Evolutionary conservation across 1,140 invertebrate genomes (phyloP), one percentile per base, ranked within the genome.

Genomic region (Heliconius hermathena): DNA sequence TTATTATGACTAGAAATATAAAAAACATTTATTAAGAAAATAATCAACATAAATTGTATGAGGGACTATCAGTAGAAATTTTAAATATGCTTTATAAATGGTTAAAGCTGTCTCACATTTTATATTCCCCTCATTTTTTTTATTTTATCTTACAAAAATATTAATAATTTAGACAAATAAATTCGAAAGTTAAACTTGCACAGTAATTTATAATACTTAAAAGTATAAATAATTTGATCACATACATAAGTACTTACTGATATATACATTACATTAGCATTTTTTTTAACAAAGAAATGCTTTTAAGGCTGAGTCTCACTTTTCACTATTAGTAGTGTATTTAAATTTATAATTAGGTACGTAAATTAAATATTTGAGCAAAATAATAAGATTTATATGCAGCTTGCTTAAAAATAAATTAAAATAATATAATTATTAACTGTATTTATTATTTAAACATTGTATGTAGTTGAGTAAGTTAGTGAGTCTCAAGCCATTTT

Each of bases 271-370:
- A 83, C 87, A 81, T 90, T 88, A 91, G 88, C 88, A 90, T 81
- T 79, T 74, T 77, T 82, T 88, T 87, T 86, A 79, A 89, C 78
- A 88, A 80, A 89, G 84, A 91, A 89, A 91, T 90, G 88, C 88
- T 91, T 5, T 86, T 57, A 57, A 29, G 73, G 49, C 73, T 66
- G 54, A 54, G 77, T 73, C 54, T 57, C 22, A 70, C 71, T 78
- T 66, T 66, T n/a, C 60, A 66, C 60, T 66, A 66, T 66, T 13
- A 66, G 1, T 66, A 16, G n/a, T 57, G n/a, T 57, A 57, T n/a
- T 57, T 57, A 57, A 57, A 22, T 57, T 57, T 57, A 57, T 57
- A n/a, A 57, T 57, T 66, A 66, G 60, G 3, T 66, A 66, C 22
- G 26, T 66, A 66, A 66, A 66, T 66, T 66, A 66, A 26, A n/a